phyloP scores from a whole-genome alignment of 2,797 vertebrate genomes.

The Lepus townsendii region DNA sequence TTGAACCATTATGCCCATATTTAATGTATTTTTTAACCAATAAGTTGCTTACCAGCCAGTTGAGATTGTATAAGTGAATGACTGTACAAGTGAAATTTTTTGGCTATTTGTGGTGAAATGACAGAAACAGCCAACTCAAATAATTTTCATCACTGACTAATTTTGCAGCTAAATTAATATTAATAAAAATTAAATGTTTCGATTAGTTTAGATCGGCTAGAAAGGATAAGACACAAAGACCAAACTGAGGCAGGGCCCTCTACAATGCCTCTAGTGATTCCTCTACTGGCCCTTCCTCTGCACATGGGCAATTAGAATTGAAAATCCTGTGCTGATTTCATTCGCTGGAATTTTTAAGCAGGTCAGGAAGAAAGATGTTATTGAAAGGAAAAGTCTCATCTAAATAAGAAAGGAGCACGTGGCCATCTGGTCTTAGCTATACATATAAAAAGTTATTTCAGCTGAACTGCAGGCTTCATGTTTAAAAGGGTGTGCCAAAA shows the following conservation, averaged over 20 bases:
- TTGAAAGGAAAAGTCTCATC: slow-evolving; percentile 92
- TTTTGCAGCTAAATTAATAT: slow-evolving; percentile 74
- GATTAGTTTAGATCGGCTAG: slow-evolving; percentile 86
- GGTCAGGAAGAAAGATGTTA: slow-evolving; percentile 92
- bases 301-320: slow-evolving; percentile 92
- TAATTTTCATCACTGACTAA: background rate
- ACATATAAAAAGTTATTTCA: slow-evolving; percentile 87
- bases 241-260: slow-evolving; percentile 87
- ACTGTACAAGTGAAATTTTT: background rate
- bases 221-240: slow-evolving; percentile 86
- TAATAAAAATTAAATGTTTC: slow-evolving; percentile 86
- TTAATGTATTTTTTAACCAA: slow-evolving; percentile 16
- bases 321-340: slow-evolving; percentile 92
- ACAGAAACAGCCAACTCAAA: slow-evolving; percentile 64
- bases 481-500: slow-evolving; percentile 84
- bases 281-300: slow-evolving; percentile 88
- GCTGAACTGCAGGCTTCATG: slow-evolving; percentile 77
- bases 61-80: background rate
- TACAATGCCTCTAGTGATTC: slow-evolving; percentile 90
- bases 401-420: slow-evolving; percentile 91
- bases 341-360: slow-evolving; percentile 92
- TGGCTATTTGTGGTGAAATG: background rate
- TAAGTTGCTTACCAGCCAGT: slow-evolving; percentile 37
- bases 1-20: background rate
- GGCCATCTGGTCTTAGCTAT: slow-evolving; percentile 89